phyloP scores from a whole-genome alignment of 2,888 invertebrate species.

The Cheilosia grossa region DNA sequence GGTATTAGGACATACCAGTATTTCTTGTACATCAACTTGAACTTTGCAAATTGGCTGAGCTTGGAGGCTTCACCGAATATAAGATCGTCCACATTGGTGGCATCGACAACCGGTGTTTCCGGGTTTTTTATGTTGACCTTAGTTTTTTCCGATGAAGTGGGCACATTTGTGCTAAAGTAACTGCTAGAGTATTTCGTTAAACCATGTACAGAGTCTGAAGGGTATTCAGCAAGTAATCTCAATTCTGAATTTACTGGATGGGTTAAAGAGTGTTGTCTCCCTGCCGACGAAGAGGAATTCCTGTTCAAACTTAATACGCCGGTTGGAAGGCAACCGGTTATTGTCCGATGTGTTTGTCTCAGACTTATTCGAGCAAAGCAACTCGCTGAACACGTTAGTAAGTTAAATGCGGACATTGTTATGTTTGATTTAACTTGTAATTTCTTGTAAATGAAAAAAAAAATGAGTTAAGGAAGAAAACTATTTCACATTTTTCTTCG shows the following conservation, averaged over 20 bases:
- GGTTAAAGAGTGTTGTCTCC: constrained; percentile 48
- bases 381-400: constrained; percentile 48
- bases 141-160: neutral
- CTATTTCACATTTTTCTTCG: constrained; percentile 39
- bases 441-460: constrained; percentile 1
- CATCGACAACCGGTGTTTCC: neutral
- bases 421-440: constrained; percentile 16
- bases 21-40: constrained; percentile 96
- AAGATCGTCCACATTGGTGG: constrained; percentile 75
- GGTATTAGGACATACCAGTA: constrained; percentile 98
- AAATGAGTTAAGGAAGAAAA: constrained; percentile 2
- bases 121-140: neutral
- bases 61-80: constrained; percentile 83
- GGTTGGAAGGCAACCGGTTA: constrained; percentile 39
- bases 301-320: constrained; percentile 40
- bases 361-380: constrained; percentile 36
- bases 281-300: constrained; percentile 21
- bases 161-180: constrained; percentile 36
- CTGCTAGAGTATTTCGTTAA: constrained; percentile 4
- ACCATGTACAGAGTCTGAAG: neutral
- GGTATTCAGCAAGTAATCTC: constrained; percentile 6
- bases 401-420: constrained; percentile 54
- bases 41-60: constrained; percentile 89
- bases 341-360: constrained; percentile 15
- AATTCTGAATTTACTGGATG: constrained; percentile 46